Evolutionary conservation across 2,888 invertebrate species (phyloP), one percentile per base, ranked within the genome.

Genomic region (Apamea monoglypha): DNA sequence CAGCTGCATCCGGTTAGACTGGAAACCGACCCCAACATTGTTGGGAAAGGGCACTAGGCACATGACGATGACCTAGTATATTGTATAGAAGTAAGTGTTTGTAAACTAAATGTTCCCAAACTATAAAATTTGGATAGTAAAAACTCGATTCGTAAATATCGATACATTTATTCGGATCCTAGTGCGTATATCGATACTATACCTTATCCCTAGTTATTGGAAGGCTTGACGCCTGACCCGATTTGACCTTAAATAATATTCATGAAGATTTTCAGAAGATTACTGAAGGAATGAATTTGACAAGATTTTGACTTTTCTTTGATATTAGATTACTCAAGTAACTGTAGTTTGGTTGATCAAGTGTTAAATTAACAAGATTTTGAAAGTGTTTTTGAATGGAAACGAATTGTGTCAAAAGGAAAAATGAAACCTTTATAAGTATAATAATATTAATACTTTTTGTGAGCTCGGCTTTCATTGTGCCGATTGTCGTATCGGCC

Each of bases 181-280:
- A 21, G 18, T 18, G 7, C 53, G 53, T 53, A 53, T 53, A 83
- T 83, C 83, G 80, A 80, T 80, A n/a, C 59, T 21, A 4, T 1
- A 25, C 8, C 21, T 1, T 10, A 1, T 29, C 68, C 36, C 79
- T 63, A 78, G 53, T 47, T 79, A 83, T 78, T 69, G 53, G 29
- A 76, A 80, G 32, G n/a, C 47, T 59, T 74, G 76, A 69, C 44
- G 66, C 40, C 5, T 71, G 66, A 83, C 66, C 63, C 40, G 47
- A 56, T 63, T 56, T 68, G 40, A 44, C 56, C 76, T 68, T 68
- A 72, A 74, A 71, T 36, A 67, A 81, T 81, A 81, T 85, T 83
- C 71, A 86, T 83, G 82, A 86, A 74, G 36, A 68, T 64, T 81
- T 85, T 50, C 36, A 25, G 18, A 2, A 72, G 32, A 64, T 18